These are phyloP conservation scores for Apogon talboti DNA, from an alignment of 2,797 vertebrate genomes.

Conservation along the genomic window DNA sequence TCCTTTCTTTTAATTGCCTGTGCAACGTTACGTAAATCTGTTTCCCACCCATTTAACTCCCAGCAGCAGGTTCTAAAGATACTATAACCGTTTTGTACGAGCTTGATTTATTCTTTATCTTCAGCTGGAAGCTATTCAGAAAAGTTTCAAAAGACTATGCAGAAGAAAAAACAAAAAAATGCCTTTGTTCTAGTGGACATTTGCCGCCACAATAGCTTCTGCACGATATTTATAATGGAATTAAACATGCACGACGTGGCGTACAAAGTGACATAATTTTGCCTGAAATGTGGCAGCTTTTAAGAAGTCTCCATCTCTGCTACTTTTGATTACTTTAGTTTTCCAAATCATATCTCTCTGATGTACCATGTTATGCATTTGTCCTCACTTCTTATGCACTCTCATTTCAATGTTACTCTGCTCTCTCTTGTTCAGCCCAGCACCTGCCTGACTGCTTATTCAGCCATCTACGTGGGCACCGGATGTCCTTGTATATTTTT, in stretches of 20 bases:
- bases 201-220: constrained; percentile 25
- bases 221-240: constrained; percentile 28
- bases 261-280: neutral
- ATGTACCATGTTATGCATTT: neutral
- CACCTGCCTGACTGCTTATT: neutral
- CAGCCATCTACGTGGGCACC: neutral
- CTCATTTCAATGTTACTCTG: neutral
- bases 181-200: neutral
- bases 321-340: neutral
- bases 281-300: no score
- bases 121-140: constrained; percentile 22
- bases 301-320: neutral
- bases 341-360: neutral
- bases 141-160: constrained; percentile 19
- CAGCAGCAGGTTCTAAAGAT: constrained; percentile 21
- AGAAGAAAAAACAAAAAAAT: constrained; percentile 4
- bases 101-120: constrained; percentile 11
- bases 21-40: constrained; percentile 50
- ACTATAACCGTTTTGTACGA: constrained; percentile 1
- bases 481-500: neutral
- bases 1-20: constrained; percentile 50
- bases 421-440: neutral
- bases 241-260: neutral
- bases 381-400: neutral
- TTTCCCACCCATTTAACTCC: constrained; percentile 26